phyloP scores from a whole-genome alignment of 2,797 vertebrate genomes.

The Pseudochaenichthys georgianus region DNA sequence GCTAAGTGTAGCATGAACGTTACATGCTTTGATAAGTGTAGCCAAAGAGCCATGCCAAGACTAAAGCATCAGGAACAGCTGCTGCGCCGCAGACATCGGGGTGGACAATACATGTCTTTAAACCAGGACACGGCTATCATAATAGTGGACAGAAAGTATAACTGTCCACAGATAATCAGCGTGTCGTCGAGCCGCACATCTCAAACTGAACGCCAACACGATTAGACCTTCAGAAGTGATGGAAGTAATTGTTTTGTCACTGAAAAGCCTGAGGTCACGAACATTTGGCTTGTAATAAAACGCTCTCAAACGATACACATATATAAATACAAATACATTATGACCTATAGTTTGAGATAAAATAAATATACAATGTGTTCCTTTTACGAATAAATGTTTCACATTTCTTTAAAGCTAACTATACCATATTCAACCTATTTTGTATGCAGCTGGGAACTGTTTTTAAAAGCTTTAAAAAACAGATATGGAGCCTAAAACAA shows the following conservation, averaged over 20 bases:
- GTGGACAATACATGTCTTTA: constrained; percentile 70
- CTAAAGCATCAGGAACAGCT: constrained; percentile 72
- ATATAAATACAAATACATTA: constrained; percentile 16
- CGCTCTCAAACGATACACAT: constrained; percentile 11
- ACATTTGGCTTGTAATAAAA: constrained; percentile 27
- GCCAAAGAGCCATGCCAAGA: constrained; percentile 69
- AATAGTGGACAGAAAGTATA: constrained; percentile 57
- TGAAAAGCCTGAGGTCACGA: constrained; percentile 46
- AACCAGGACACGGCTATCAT: constrained; percentile 54
- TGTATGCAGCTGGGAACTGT: not conserved
- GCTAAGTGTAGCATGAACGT: constrained; percentile 65
- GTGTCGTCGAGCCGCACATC: constrained; percentile 44
- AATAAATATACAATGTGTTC: not conserved
- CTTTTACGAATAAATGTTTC: not conserved
- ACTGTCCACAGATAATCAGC: constrained; percentile 57
- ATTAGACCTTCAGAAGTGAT: constrained; percentile 48
- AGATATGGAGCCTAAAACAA: no score
- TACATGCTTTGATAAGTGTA: constrained; percentile 77
- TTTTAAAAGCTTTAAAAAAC: not conserved
- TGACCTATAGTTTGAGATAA: not conserved
- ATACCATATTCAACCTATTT: not conserved
- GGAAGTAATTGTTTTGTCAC: constrained; percentile 41
- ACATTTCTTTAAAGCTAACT: not conserved
- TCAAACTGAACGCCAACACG: constrained; percentile 49
- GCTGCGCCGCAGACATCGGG: constrained; percentile 57